These are phyloP conservation scores for Pollenia amentaria DNA, from an alignment of 2,888 invertebrate species.

Conservation along the genomic window DNA sequence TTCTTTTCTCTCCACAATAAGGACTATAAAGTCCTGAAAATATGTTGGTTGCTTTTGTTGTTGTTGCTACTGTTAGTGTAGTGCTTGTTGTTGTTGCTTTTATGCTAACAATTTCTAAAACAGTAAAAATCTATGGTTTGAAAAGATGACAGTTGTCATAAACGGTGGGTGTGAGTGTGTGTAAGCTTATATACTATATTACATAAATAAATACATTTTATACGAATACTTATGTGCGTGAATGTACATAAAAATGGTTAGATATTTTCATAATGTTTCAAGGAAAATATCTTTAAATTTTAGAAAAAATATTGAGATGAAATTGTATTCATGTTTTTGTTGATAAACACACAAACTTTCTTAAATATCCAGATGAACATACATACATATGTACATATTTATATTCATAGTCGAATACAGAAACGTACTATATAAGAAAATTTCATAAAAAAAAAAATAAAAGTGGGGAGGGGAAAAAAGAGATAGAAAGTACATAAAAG, in stretches of 20 bases:
- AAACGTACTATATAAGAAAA: not conserved
- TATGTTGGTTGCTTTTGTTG: not conserved
- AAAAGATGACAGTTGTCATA: slow-evolving; percentile 39
- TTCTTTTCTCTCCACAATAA: not conserved
- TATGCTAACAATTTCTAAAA: slow-evolving; percentile 15
- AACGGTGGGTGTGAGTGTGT: not conserved
- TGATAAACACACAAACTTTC: not conserved
- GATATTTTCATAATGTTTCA: slow-evolving; percentile 19
- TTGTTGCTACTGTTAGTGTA: not conserved
- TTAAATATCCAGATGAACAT: not conserved
- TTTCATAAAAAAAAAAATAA: too few relatives aligned
- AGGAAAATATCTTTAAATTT: slow-evolving; percentile 11
- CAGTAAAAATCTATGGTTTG: slow-evolving; percentile 42
- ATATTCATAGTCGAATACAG: not conserved
- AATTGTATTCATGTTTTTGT: slow-evolving; percentile 5
- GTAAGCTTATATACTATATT: not conserved
- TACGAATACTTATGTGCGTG: not conserved
- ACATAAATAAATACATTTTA: not conserved
- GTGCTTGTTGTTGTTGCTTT: slow-evolving; percentile 13
- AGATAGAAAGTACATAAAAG: not conserved
- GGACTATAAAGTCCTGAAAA: slow-evolving; percentile 5
- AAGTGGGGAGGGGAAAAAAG: not conserved
- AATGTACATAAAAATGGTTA: slow-evolving; percentile 8
- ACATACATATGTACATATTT: not conserved
- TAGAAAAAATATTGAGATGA: slow-evolving; percentile 9